Base-by-base conservation (phyloP, 2,888 invertebrate species). In the Hydroisotoma schaefferi region DNA sequence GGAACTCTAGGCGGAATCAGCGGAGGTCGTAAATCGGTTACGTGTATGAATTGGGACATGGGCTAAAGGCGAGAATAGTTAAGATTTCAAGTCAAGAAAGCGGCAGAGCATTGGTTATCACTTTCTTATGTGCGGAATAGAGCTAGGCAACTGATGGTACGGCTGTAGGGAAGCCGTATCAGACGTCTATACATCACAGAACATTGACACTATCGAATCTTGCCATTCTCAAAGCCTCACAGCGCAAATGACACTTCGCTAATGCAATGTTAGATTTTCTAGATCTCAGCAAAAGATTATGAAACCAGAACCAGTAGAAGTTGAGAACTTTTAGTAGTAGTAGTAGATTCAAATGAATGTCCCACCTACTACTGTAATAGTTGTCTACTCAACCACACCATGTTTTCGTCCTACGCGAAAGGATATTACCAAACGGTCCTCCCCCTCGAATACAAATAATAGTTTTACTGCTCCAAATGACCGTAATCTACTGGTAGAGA, bases 121-220 rank as follows among this genome's bases (percentile, higher is more conserved):
- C n/a, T n/a, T n/a, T n/a, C n/a, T 46, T 48, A 53, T 22, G 52
- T 26, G 44, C 29, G 53, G 51, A 55, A 28, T 46, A 46, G 43
- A n/a, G n/a, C n/a, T n/a, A n/a, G n/a, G n/a, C n/a, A n/a, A n/a
- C n/a, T n/a, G n/a, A n/a, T n/a, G n/a, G 60, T 37, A 60, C 48
- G 37, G 55, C 55, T 55, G 59, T 49, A 59, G 63, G 66, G 63
- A 55, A 44, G 59, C 61, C 61, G 54, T 69, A 71, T 71, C 70
- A 66, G 63, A 67, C 64, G 68, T 67, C 71, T 71, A 71, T 71
- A 71, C 71, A 71, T 71, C 71, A 71, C 71, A 67, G 67, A 61
- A 69, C 68, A 69, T 67, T 71, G 71, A 71, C 71, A 68, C 60
- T 71, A 71, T 71, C 71, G 67, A 69, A 67, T 68, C 68, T 68